These are phyloP conservation scores for Polietes domitor DNA, from an alignment of 2,888 invertebrate species.

Conservation along the genomic window DNA sequence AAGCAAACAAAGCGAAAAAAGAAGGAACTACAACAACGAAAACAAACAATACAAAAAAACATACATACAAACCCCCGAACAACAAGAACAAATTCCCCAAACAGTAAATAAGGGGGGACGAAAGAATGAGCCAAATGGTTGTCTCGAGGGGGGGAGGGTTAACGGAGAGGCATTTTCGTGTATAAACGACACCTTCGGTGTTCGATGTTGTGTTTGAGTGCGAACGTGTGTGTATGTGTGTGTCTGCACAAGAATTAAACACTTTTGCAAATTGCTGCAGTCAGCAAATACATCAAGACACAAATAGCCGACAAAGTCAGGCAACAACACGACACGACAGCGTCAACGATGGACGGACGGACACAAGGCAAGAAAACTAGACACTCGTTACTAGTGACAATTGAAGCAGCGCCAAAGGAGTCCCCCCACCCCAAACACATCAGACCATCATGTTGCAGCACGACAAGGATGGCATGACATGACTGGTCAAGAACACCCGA, in stretches of 20 bases:
- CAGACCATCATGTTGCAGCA: neutral
- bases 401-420: constrained; percentile 73
- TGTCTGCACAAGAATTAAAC: constrained; percentile 70
- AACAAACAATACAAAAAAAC: constrained; percentile 12
- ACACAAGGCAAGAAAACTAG: constrained; percentile 72
- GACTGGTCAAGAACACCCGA: neutral
- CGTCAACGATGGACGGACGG: constrained; percentile 30
- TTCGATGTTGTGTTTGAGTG: constrained; percentile 5
- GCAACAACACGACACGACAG: constrained; percentile 64
- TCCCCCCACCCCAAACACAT: neutral
- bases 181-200: constrained; percentile 70
- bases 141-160: constrained; percentile 6
- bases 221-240: constrained; percentile 10
- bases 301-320: constrained; percentile 75
- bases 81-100: constrained; percentile 47
- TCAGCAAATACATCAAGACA: constrained; percentile 78
- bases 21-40: neutral
- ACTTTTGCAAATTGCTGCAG: constrained; percentile 76
- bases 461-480: constrained; percentile 43
- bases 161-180: constrained; percentile 51
- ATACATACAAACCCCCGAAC: constrained; percentile 19
- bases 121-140: constrained; percentile 42
- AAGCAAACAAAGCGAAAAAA: neutral
- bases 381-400: constrained; percentile 81
- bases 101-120: constrained; percentile 9